Evolutionary conservation across 2,797 vertebrate species (phyloP).

Genomic region (Bovichtus variegatus): DNA sequence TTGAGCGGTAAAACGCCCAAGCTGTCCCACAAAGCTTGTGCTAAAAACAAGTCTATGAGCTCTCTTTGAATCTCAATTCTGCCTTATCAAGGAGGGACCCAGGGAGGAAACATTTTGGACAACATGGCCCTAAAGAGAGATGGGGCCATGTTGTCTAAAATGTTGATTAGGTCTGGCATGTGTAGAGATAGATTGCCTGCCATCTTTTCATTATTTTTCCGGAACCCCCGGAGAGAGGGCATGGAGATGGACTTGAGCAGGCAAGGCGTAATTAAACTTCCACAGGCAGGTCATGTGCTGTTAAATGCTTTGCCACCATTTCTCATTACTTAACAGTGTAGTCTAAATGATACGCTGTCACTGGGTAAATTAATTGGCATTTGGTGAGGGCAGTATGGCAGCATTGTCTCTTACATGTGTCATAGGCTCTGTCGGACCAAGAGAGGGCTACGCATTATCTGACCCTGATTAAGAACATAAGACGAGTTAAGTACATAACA

Average conservation of each 20-base stretch:
- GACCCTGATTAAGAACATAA: constrained; percentile 67
- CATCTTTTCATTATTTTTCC: constrained; percentile 82
- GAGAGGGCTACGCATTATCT: constrained; percentile 57
- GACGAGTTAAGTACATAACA: constrained; percentile 55
- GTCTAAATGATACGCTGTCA: constrained; percentile 79
- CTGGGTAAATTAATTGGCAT: constrained; percentile 75
- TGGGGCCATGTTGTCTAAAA: constrained; percentile 66
- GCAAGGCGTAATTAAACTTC: constrained; percentile 84
- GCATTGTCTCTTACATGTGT: constrained; percentile 72
- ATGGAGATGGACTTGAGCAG: constrained; percentile 73
- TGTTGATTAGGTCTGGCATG: constrained; percentile 80
- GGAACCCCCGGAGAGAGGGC: constrained; percentile 73
- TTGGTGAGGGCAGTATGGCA: constrained; percentile 73
- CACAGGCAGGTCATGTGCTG: constrained; percentile 78
- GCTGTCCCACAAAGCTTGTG: constrained; percentile 21
- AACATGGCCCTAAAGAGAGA: constrained; percentile 47
- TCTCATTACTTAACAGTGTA: constrained; percentile 79
- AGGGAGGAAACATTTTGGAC: constrained; percentile 48
- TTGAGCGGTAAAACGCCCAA: constrained; percentile 9
- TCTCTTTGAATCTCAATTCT: constrained; percentile 37
- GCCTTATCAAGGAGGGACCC: constrained; percentile 19
- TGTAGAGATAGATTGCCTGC: constrained; percentile 78
- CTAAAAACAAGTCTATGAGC: constrained; percentile 16
- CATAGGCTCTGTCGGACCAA: constrained; percentile 53
- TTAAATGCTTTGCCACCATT: constrained; percentile 79